Percentiles rank a stretch among this genome's conserved stretches.
These are phyloP conservation scores for Brachionus rubens DNA, from an alignment of 1,140 invertebrate species.

Conservation along the genomic window DNA sequence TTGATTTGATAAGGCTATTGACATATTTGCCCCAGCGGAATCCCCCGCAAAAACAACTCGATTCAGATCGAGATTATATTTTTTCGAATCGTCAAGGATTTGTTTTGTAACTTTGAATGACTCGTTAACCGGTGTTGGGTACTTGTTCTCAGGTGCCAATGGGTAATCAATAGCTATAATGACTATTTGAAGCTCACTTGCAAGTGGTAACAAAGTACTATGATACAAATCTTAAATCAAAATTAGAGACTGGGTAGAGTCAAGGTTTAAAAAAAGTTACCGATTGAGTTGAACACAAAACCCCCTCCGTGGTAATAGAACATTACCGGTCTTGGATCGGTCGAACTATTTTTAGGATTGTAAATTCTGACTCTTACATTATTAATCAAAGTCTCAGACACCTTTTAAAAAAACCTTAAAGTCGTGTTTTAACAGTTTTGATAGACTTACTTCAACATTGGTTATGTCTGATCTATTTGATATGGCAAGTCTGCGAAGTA, in stretches of 20 bases:
- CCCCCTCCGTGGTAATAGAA: conserved; percentile 19
- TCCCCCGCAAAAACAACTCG: conserved; percentile 11
- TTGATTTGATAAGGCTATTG: not conserved
- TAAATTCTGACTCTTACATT: not conserved
- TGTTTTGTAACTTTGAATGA: not conserved
- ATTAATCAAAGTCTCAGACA: not conserved
- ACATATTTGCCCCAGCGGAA: conserved; percentile 18
- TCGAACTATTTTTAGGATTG: not conserved
- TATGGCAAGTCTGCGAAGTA: no score
- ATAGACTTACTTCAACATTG: not conserved
- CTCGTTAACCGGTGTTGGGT: not conserved
- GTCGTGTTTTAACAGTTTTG: not conserved
- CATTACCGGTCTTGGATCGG: not conserved
- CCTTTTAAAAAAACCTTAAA: not conserved
- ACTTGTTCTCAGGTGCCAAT: conserved; percentile 2
- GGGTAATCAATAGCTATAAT: not conserved
- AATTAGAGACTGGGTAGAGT: not conserved
- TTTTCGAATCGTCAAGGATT: not conserved
- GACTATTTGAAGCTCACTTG: not conserved
- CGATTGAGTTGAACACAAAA: not conserved
- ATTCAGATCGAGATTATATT: conserved; percentile 1
- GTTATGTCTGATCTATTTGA: no score
- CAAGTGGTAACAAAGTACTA: not conserved
- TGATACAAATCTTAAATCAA: not conserved
- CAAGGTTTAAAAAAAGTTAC: not conserved